A percentile compares a stretch with the other conserved stretches of the same genome.
These are phyloP conservation scores for Ptilonorhynchus violaceus DNA, from an alignment of 2,113 vertebrate genomes.

Conservation along the genomic window DNA sequence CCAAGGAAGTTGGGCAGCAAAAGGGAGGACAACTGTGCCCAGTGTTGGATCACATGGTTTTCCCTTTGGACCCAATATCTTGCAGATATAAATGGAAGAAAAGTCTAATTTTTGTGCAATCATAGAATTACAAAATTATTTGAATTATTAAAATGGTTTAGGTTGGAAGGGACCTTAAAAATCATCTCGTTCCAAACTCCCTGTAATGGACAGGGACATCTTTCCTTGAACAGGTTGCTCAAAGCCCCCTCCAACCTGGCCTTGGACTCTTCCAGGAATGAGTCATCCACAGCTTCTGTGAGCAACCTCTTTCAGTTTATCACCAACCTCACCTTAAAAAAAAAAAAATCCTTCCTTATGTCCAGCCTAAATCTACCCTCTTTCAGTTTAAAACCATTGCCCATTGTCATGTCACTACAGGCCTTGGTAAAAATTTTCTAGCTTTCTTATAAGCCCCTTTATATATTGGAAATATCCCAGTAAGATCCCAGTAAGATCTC, in stretches of 20 bases:
- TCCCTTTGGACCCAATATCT: neutral
- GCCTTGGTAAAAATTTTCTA: neutral
- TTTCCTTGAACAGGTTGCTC: neutral
- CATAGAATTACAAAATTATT: neutral
- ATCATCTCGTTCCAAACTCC: neutral
- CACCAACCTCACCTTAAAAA: neutral
- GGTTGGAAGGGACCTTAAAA: neutral
- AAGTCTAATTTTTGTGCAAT: neutral
- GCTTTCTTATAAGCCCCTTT: neutral
- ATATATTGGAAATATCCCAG: neutral
- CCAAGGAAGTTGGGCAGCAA: neutral
- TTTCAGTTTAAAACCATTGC: neutral
- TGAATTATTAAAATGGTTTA: neutral
- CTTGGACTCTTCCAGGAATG: neutral
- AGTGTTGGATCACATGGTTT: neutral
- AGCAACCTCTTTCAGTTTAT: neutral
- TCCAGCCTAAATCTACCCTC: neutral
- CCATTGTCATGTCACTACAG: neutral
- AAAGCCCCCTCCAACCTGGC: neutral
- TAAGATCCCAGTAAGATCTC: neutral
- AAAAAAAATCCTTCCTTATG: neutral
- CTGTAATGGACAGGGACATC: neutral
- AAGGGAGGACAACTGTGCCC: neutral
- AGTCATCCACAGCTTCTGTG: neutral
- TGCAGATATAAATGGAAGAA: neutral